phyloP scores from a whole-genome alignment of 23 tunicate genomes.

The Styela clava region DNA sequence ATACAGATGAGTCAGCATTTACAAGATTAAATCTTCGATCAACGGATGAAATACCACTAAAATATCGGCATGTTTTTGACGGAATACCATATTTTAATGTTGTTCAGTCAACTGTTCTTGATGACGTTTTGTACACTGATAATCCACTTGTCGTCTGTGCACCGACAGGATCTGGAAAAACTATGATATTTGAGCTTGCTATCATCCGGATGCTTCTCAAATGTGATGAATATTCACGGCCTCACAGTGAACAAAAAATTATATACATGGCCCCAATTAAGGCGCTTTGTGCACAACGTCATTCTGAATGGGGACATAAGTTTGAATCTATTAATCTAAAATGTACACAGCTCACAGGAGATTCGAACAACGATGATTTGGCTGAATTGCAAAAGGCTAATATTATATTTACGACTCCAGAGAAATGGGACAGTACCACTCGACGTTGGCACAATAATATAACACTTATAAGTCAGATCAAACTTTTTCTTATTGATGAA shows the following conservation, averaged over 20 bases:
- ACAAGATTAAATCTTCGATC: constrained; percentile 11
- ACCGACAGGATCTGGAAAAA: constrained; percentile 89
- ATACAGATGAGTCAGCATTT: background rate
- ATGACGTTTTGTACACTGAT: constrained; percentile 69
- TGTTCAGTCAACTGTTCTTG: constrained; percentile 77
- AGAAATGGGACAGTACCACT: constrained; percentile 92
- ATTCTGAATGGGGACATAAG: constrained; percentile 62
- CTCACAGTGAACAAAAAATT: constrained; percentile 39
- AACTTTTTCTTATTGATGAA: constrained; percentile 77
- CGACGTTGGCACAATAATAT: constrained; percentile 79
- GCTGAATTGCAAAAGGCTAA: constrained; percentile 68
- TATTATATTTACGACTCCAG: constrained; percentile 80
- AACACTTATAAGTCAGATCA: constrained; percentile 50
- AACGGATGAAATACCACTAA: constrained; percentile 30
- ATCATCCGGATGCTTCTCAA: constrained; percentile 52
- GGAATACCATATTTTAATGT: constrained; percentile 64
- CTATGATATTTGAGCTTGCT: constrained; percentile 83
- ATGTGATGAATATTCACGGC: constrained; percentile 10
- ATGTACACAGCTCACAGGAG: constrained; percentile 79
- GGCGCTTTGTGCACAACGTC: constrained; percentile 75
- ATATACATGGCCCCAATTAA: constrained; percentile 91
- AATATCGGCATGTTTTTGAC: constrained; percentile 46
- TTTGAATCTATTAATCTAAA: constrained; percentile 44
- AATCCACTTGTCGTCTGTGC: constrained; percentile 83
- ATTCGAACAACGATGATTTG: constrained; percentile 67